These are phyloP conservation scores for Turritopsis rubra DNA, from an alignment of 30 jellyfish, hydroid and myxozoan species.

Conservation along the genomic window DNA sequence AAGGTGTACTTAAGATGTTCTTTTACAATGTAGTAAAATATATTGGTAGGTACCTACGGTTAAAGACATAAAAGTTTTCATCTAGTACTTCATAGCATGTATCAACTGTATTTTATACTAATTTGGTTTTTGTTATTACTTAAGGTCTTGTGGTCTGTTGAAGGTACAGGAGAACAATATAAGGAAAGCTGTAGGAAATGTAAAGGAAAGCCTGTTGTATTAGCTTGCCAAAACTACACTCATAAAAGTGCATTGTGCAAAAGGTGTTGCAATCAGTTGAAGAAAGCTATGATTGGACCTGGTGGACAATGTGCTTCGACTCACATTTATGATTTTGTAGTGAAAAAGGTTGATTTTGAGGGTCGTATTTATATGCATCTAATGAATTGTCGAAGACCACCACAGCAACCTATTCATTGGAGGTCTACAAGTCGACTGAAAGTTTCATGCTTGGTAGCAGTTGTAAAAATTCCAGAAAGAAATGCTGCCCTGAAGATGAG, in stretches of 20 bases:
- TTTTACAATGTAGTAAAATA: no score
- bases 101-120: neutral
- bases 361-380: slow-evolving; percentile 2
- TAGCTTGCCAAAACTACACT: neutral
- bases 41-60: no score
- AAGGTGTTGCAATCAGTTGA: neutral
- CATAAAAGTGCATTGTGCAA: slow-evolving; percentile 2
- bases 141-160: neutral
- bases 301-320: slow-evolving; percentile 14
- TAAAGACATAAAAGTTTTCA: no score
- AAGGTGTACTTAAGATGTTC: no score
- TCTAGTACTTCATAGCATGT: neutral
- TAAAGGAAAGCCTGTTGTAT: neutral
- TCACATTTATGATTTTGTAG: slow-evolving; percentile 23
- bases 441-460: slow-evolving; percentile 2
- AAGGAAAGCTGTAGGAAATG: neutral
- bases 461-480: neutral
- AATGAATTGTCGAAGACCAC: slow-evolving; percentile 16
- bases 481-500: slow-evolving; percentile 11
- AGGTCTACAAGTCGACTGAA: slow-evolving; percentile 12
- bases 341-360: slow-evolving; percentile 8
- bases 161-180: neutral
- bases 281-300: slow-evolving; percentile 5
- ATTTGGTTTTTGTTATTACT: neutral
- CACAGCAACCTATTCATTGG: slow-evolving; percentile 23